Evolutionary conservation across 2,888 invertebrate species (phyloP).

Genomic region (Anagyrus pseudococci): DNA sequence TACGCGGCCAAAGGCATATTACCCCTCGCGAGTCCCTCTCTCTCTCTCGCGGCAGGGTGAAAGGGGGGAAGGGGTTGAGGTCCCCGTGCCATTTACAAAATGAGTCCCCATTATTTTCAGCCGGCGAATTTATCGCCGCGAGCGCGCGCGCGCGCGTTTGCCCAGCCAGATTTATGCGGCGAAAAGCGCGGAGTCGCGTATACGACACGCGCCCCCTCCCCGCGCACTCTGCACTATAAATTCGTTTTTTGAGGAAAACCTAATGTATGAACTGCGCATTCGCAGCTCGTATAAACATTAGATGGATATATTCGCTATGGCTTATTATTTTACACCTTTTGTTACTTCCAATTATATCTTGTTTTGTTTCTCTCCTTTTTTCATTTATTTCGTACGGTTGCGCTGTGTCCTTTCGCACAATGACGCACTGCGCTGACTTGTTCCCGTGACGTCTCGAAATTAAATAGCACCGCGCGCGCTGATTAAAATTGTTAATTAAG

Average conservation of each 20-base stretch:
- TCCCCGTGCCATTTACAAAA: conserved; percentile 62
- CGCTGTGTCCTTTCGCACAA: too few relatives aligned
- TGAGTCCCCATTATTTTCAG: conserved; percentile 61
- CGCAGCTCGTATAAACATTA: conserved; percentile 6
- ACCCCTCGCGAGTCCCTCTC: too few relatives aligned
- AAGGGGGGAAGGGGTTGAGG: conserved; percentile 43
- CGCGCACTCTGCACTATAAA: conserved; percentile 22
- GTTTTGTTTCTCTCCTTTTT: too few relatives aligned
- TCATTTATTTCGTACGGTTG: too few relatives aligned
- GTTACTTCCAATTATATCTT: too few relatives aligned
- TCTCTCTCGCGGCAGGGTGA: neutral
- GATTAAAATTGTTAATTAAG: too few relatives aligned
- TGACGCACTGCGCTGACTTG: too few relatives aligned
- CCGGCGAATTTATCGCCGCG: conserved; percentile 58
- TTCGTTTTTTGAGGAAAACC: conserved; percentile 30
- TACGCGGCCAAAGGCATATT: neutral
- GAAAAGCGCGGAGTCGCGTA: conserved; percentile 34
- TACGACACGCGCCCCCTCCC: too few relatives aligned
- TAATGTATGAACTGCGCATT: conserved; percentile 26
- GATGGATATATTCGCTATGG: too few relatives aligned
- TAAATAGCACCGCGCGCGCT: too few relatives aligned
- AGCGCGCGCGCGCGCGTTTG: conserved; percentile 59
- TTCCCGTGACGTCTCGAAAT: too few relatives aligned
- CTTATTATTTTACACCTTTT: too few relatives aligned
- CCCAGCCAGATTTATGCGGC: conserved; percentile 32